These are phyloP conservation scores for Epinephelus coioides DNA, from an alignment of 2,797 vertebrate species.

Conservation along the genomic window DNA sequence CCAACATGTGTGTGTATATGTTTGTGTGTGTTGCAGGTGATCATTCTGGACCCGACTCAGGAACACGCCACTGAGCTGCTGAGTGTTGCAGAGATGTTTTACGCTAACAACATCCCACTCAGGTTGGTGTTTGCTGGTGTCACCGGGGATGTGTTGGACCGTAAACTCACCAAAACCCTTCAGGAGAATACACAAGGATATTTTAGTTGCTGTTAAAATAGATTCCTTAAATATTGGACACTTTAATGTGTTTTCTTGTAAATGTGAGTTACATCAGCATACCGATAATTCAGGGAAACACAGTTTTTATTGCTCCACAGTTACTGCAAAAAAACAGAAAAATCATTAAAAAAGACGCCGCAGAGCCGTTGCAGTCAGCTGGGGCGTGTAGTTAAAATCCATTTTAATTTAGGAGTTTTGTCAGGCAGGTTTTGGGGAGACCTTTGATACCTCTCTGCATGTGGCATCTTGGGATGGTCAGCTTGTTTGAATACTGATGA, in stretches of 20 bases:
- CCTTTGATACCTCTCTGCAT: constrained; percentile 53
- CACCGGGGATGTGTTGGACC: neutral
- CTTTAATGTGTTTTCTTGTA: neutral
- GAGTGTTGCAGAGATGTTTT: constrained; percentile 97
- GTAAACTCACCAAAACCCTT: neutral
- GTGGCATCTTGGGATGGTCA: constrained; percentile 44
- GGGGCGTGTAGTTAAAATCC: constrained; percentile 40
- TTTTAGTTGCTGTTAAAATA: neutral
- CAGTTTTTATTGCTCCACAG: neutral
- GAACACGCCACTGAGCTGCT: constrained; percentile 91
- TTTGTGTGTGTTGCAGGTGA: constrained; percentile 86
- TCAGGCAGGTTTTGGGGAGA: constrained; percentile 42
- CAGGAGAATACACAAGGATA: neutral
- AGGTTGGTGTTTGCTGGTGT: constrained; percentile 84
- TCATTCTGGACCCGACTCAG: constrained; percentile 93
- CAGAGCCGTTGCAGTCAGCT: constrained; percentile 1
- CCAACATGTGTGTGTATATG: neutral
- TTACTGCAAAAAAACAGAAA: constrained; percentile 7
- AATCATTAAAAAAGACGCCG: neutral
- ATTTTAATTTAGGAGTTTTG: constrained; percentile 57
- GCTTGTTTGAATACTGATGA: constrained; percentile 69
- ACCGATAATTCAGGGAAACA: neutral
- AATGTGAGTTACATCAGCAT: neutral
- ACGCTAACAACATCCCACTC: constrained; percentile 96
- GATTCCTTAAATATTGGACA: neutral